Percentiles rank a stretch among this genome's conserved stretches.
phyloP scores from a whole-genome alignment of 2,888 invertebrate species.

The Watsonalla binaria region DNA sequence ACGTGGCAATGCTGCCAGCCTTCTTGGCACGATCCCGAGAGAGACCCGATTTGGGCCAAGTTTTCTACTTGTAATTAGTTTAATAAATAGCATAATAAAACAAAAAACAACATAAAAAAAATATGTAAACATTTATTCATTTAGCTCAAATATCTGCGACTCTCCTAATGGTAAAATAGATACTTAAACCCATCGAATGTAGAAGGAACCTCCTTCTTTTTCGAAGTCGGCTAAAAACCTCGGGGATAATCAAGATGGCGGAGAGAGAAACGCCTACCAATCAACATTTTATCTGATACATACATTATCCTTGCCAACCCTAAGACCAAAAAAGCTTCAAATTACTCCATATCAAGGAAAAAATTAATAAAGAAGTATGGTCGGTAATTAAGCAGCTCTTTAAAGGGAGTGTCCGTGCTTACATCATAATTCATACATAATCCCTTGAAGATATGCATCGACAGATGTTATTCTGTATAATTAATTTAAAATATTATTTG shows the following conservation, averaged over 20 bases:
- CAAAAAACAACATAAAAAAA: too few relatives aligned
- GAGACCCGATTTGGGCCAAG: too few relatives aligned
- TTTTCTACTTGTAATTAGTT: too few relatives aligned
- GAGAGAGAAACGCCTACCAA: neutral
- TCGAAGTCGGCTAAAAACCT: too few relatives aligned
- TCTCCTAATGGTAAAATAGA: too few relatives aligned
- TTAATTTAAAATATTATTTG: slow-evolving; percentile 22
- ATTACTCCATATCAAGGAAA: neutral
- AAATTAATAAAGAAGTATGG: neutral
- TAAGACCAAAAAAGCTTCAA: neutral
- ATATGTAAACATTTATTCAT: too few relatives aligned
- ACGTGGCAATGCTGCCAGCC: too few relatives aligned
- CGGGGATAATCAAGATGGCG: neutral
- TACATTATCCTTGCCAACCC: neutral
- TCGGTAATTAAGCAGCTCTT: neutral
- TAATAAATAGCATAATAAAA: too few relatives aligned
- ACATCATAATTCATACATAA: slow-evolving; percentile 7
- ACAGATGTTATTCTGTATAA: slow-evolving; percentile 16
- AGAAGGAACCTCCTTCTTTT: neutral
- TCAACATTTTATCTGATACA: neutral
- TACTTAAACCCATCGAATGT: too few relatives aligned
- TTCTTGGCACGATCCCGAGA: too few relatives aligned
- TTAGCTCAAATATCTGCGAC: too few relatives aligned
- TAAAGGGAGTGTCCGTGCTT: neutral
- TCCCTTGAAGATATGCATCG: slow-evolving; percentile 18